A percentile compares a stretch with the other conserved stretches of the same genome.
Evolutionary conservation across 2,888 invertebrate species (phyloP).

Genomic region (Pseudoips prasinana): DNA sequence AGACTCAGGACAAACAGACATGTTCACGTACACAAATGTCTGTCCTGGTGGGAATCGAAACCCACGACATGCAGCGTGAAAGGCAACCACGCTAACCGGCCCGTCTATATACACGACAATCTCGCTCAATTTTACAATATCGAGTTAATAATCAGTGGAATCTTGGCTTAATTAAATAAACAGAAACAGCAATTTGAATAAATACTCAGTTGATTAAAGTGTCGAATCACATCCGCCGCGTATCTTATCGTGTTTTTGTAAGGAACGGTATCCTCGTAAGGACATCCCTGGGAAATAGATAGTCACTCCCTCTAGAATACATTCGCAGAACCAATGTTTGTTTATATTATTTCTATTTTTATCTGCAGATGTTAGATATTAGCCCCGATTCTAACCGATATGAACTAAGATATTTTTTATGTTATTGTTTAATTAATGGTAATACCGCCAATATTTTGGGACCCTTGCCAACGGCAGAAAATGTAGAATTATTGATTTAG

Average conservation of each 20-base stretch:
- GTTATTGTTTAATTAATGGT: no score
- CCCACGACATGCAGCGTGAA: no score
- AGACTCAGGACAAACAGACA: no score
- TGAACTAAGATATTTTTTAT: no score
- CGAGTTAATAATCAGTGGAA: constrained; percentile 1
- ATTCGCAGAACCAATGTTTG: background rate
- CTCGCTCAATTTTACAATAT: constrained; percentile 1
- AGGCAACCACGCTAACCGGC: no score
- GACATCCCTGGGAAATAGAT: constrained; percentile 26
- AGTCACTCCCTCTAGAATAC: constrained; percentile 3
- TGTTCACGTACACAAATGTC: no score
- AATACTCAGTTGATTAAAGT: constrained; percentile 25
- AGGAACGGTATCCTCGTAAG: constrained; percentile 8
- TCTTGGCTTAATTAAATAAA: constrained; percentile 26
- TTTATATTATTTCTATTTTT: background rate
- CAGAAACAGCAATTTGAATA: constrained; percentile 21
- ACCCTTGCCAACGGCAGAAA: no score
- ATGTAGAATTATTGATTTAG: no score
- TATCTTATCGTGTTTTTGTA: constrained; percentile 39
- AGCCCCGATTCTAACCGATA: no score
- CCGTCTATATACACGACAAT: no score
- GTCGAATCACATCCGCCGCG: constrained; percentile 32
- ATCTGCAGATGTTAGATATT: background rate
- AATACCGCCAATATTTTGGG: no score
- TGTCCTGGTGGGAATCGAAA: no score